A percentile compares a stretch with the other conserved stretches of the same genome.
Evolutionary conservation across 2,113 vertebrate genomes (phyloP).

Genomic region (Balaenoptera acutorostrata): DNA sequence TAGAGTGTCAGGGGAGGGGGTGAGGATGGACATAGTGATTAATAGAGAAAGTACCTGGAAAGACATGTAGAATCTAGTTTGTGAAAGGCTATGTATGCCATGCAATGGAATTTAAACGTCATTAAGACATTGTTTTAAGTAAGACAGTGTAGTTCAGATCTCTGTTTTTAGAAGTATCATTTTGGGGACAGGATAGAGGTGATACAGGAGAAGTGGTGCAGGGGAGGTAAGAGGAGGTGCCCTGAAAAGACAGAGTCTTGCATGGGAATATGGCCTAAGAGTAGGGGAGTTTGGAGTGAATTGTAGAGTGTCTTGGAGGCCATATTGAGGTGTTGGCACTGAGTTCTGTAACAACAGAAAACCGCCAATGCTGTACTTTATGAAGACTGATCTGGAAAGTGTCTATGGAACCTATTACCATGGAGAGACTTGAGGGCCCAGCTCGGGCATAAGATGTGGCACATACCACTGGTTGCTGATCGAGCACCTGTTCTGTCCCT

Average conservation of each 20-base stretch:
- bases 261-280: not conserved
- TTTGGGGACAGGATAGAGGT: not conserved
- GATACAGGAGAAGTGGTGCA: not conserved
- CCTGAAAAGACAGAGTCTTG: not conserved
- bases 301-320: not conserved
- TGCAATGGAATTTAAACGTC: not conserved
- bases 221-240: not conserved
- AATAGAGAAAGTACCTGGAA: not conserved
- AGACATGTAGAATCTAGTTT: not conserved
- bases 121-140: not conserved
- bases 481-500: not conserved
- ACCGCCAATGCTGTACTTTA: not conserved
- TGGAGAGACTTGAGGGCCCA: not conserved
- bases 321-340: not conserved
- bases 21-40: not conserved
- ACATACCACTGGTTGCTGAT: rapidly evolving
- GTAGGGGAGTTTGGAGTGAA: not conserved
- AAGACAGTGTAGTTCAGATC: not conserved
- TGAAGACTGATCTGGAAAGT: not conserved
- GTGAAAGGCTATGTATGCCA: not conserved
- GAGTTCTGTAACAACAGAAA: not conserved
- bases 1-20: not conserved
- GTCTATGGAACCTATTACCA: not conserved
- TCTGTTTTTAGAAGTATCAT: not conserved
- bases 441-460: not conserved